Evolutionary conservation across 2,113 vertebrate genomes (phyloP).

Genomic region (Myrmecobius fasciatus): DNA sequence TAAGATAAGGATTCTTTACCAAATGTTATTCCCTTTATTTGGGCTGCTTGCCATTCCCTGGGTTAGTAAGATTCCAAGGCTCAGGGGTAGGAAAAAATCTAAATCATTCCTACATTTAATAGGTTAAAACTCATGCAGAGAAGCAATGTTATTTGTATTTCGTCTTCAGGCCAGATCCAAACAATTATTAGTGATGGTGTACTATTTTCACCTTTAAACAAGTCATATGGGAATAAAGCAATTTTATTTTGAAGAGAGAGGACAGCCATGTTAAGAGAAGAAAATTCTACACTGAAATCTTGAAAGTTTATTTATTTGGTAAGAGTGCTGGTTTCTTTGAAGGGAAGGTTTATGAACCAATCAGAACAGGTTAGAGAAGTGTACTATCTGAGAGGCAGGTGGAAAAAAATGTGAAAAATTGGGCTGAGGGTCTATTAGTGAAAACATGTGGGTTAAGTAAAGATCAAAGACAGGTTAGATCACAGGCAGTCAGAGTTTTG

Average conservation of each 20-base stretch:
- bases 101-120: background rate
- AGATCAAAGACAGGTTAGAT: background rate
- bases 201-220: constrained; percentile 20
- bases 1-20: constrained; percentile 9
- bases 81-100: background rate
- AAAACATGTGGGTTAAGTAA: background rate
- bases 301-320: constrained; percentile 2
- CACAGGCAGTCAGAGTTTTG: background rate
- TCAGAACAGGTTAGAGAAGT: background rate
- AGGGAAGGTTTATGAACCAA: constrained; percentile 8
- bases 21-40: constrained; percentile 14
- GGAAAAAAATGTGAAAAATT: background rate
- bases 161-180: constrained; percentile 16
- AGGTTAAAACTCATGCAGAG: constrained; percentile 22
- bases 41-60: background rate
- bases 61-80: background rate
- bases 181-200: background rate
- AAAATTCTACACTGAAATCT: background rate
- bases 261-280: background rate
- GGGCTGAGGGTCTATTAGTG: background rate
- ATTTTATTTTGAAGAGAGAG: background rate
- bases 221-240: background rate
- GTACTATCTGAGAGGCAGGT: background rate
- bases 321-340: background rate
- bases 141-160: background rate